Evolutionary conservation across 2,888 invertebrate genomes (phyloP).

Genomic region (Caenorhabditis sulstoni): DNA sequence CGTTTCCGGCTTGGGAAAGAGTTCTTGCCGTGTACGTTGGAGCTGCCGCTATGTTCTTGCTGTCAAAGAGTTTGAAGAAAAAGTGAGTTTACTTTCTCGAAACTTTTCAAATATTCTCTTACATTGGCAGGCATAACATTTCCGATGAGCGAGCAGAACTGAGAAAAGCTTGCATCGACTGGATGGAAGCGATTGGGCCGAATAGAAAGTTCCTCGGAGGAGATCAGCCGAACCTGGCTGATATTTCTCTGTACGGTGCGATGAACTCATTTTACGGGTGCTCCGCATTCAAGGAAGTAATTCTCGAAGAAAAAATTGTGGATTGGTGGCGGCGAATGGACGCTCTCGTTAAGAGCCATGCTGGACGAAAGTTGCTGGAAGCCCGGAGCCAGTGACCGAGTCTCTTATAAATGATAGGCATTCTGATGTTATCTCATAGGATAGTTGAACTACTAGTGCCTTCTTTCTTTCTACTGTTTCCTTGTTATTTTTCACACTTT

Average conservation of each 20-base stretch:
- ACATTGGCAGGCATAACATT: constrained; percentile 86
- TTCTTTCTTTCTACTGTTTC: constrained; percentile 34
- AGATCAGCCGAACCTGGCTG: constrained; percentile 90
- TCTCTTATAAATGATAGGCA: constrained; percentile 3
- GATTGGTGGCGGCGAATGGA: constrained; percentile 73
- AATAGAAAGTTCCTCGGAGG: constrained; percentile 91
- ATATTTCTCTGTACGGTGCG: constrained; percentile 84
- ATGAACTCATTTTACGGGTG: constrained; percentile 79
- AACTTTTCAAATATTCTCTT: too few relatives aligned
- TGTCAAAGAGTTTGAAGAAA: constrained; percentile 91
- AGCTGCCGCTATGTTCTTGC: constrained; percentile 93
- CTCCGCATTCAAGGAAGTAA: constrained; percentile 76
- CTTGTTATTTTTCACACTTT: constrained; percentile 17
- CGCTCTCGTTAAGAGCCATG: constrained; percentile 67
- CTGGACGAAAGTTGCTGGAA: constrained; percentile 59
- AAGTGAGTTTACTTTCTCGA: constrained; percentile 83
- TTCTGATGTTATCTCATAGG: constrained; percentile 5
- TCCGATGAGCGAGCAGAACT: constrained; percentile 91
- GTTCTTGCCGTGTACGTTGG: constrained; percentile 92
- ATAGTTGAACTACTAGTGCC: constrained; percentile 34
- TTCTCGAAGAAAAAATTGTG: constrained; percentile 68
- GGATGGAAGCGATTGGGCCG: constrained; percentile 86
- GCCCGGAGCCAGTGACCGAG: constrained; percentile 29
- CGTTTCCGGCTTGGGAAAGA: constrained; percentile 91
- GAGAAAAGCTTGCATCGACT: constrained; percentile 90